Evolutionary conservation across 2,888 invertebrate species (phyloP), one percentile per base, ranked within the genome.

Genomic region (Epirrhoe tristata): DNA sequence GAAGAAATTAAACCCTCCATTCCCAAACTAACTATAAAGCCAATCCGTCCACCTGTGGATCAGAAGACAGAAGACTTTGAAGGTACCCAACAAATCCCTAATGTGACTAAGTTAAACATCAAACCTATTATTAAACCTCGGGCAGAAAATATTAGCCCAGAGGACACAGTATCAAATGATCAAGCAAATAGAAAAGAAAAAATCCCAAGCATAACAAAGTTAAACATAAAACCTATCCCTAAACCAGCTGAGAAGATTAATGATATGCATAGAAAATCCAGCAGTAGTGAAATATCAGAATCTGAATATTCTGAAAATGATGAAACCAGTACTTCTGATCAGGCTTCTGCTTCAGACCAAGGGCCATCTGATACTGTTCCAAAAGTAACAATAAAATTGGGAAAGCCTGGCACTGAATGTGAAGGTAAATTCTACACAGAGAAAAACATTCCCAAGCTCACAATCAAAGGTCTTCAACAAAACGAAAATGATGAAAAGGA

Each of bases 221-320:
- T 94, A 70, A 93, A 91, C 71, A 93, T 93, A 14, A 95, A 94
- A 82, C 94, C 90, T 77, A 90, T 95, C 75, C 83, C 77, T 43
- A 91, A 86, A 78, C 90, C 89, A 69, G 90, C 91, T 67, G 92
- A 93, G 72, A 91, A 90, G 77, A 86, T 92, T 39, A 89, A 91
- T 84, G 92, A 91, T 70, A 77, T 86, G 60, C 91, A 93, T 74
- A 87, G 93, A 75, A 93, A 93, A 77, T 93, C 92, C 31, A 91
- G 92, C 74, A 93, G 91, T 75, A 94, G 93, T 88, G 94, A 93
- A 84, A 90, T 92, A 80, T 93, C 93, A 56, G 94, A 93, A 84
- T 93, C 91, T 6, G 94, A 93, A 81, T 94, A 89, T 77, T 93
- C 94, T 65, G 93, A 94, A 83, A 94, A 92, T 93, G 95, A 93